Evolutionary conservation across 2,113 vertebrate genomes (phyloP).

Genomic region (Orientallactaga bullata): DNA sequence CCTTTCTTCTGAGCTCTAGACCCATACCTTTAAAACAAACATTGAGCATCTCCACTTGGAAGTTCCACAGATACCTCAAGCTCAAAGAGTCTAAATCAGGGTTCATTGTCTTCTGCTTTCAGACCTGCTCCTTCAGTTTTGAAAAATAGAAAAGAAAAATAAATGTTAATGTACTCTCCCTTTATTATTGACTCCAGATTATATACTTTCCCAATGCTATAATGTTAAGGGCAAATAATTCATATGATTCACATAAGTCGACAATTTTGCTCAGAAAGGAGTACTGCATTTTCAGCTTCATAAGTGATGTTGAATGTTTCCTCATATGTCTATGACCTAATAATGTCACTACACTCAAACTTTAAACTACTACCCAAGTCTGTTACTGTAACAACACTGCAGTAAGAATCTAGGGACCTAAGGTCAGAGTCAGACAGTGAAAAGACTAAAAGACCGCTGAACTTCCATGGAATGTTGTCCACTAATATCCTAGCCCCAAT

Average conservation of each 20-base stretch:
- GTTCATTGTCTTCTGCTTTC: not conserved
- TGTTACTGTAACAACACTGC: not conserved
- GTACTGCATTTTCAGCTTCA: slow-evolving; percentile 43
- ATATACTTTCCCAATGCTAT: not conserved
- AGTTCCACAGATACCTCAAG: slow-evolving; percentile 22
- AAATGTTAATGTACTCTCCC: not conserved
- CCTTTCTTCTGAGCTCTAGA: not conserved
- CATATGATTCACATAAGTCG: not conserved
- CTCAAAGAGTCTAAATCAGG: slow-evolving; percentile 2
- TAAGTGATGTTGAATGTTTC: not conserved
- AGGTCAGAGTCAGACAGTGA: not conserved
- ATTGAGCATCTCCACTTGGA: not conserved
- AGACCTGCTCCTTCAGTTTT: slow-evolving; percentile 14
- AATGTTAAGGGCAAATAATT: not conserved
- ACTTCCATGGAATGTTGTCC: not conserved
- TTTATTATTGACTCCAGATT: not conserved
- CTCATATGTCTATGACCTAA: not conserved
- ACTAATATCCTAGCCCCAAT: slow-evolving; percentile 6
- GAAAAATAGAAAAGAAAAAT: slow-evolving; percentile 28
- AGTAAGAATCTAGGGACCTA: slow-evolving; percentile 28
- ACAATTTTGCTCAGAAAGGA: not conserved
- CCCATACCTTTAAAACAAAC: not conserved
- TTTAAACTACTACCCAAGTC: not conserved
- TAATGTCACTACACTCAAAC: slow-evolving; percentile 30
- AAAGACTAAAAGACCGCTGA: not conserved